Conservation (phyloP, 2,113 vertebrate species). For the Castor canadensis region DNA sequence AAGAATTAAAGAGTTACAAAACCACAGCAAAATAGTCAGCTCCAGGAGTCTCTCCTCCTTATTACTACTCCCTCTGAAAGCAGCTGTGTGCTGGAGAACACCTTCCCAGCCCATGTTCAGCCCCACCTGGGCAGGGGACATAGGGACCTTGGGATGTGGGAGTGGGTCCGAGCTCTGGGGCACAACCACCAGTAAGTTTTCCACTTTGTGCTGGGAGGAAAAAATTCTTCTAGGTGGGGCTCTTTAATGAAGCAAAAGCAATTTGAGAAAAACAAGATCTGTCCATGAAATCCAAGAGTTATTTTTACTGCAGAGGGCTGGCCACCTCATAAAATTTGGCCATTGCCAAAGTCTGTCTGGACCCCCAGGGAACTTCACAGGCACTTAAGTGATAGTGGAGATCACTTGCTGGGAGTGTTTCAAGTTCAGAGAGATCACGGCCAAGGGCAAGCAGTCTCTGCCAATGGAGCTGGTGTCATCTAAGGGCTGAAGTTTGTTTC, state of each 20-base stretch:
- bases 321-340: slow-evolving; percentile 70
- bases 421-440: slow-evolving; percentile 14
- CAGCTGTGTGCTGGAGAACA: background rate
- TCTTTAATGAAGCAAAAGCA: slow-evolving; percentile 66
- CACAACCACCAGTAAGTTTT: slow-evolving; percentile 69
- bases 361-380: slow-evolving; percentile 37
- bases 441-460: slow-evolving; percentile 37
- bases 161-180: slow-evolving; percentile 56
- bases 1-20: background rate
- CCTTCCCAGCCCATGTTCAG: background rate
- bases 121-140: background rate
- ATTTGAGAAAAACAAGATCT: slow-evolving; percentile 75
- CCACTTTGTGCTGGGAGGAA: slow-evolving; percentile 64
- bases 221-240: slow-evolving; percentile 64
- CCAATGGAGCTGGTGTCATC: background rate
- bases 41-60: background rate
- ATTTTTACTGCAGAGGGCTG: slow-evolving; percentile 71
- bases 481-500: background rate
- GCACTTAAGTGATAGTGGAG: background rate
- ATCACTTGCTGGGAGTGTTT: background rate
- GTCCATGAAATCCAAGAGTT: slow-evolving; percentile 52
- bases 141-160: background rate
- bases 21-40: background rate
- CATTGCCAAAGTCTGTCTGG: slow-evolving; percentile 41
- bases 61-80: background rate